phyloP scores from a whole-genome alignment of 2,888 invertebrate genomes.

The Keiferia lycopersicella region DNA sequence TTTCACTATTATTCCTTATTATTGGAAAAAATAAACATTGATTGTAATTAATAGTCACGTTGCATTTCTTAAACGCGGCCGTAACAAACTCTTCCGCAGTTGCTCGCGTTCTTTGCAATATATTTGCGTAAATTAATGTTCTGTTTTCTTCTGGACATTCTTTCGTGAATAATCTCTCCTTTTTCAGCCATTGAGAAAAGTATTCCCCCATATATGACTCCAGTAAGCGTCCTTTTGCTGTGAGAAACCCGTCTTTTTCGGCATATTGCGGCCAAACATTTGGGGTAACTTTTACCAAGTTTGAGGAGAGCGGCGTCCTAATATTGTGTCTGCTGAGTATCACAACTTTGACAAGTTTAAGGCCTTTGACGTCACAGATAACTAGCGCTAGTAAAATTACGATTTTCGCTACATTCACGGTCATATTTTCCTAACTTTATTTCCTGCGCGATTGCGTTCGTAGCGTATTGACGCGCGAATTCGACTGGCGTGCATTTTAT shows the following conservation, averaged over 20 bases:
- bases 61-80: slow-evolving; percentile 57
- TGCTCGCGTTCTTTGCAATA: slow-evolving; percentile 53
- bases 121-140: slow-evolving; percentile 60
- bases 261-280: slow-evolving; percentile 56
- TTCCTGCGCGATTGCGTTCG: not conserved
- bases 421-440: not conserved
- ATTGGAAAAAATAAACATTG: slow-evolving; percentile 56
- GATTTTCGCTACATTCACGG: not conserved
- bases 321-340: slow-evolving; percentile 63
- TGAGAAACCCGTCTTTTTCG: slow-evolving; percentile 50
- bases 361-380: not conserved
- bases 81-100: slow-evolving; percentile 56
- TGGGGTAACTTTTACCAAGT: slow-evolving; percentile 46
- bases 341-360: slow-evolving; percentile 51
- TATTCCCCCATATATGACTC: slow-evolving; percentile 63
- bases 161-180: slow-evolving; percentile 43
- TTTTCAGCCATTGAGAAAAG: slow-evolving; percentile 54
- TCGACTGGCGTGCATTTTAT: too few species aligned
- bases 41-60: slow-evolving; percentile 46
- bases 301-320: slow-evolving; percentile 53
- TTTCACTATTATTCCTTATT: slow-evolving; percentile 45
- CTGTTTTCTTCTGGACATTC: slow-evolving; percentile 48
- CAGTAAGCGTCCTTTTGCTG: slow-evolving; percentile 56
- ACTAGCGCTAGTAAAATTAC: not conserved
- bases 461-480: too few species aligned